Conservation (phyloP, 2,888 invertebrate genomes). For the Anthophora plumipes region DNA sequence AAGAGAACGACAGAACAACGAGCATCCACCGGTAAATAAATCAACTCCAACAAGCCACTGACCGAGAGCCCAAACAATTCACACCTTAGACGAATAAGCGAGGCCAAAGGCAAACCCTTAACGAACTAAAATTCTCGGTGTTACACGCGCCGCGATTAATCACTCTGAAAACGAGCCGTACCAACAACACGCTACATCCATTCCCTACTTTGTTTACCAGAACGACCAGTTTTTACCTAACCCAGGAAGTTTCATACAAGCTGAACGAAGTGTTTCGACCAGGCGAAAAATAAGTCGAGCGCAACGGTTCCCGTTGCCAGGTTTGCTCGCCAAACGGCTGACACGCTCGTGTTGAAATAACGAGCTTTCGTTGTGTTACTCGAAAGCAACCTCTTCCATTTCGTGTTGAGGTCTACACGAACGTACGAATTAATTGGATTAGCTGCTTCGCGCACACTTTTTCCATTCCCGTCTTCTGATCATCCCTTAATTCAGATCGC, state of each 20-base stretch:
- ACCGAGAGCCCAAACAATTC: constrained; percentile 4
- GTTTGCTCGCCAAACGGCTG: constrained; percentile 62
- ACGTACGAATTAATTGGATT: constrained; percentile 43
- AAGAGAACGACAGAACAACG: background rate
- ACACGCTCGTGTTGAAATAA: constrained; percentile 56
- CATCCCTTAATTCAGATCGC: constrained; percentile 21
- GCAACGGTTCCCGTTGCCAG: constrained; percentile 48
- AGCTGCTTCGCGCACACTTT: constrained; percentile 18
- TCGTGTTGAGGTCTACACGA: background rate
- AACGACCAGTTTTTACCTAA: constrained; percentile 20
- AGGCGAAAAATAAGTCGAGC: constrained; percentile 56
- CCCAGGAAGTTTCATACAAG: constrained; percentile 23
- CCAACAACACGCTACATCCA: background rate
- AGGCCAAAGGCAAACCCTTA: background rate
- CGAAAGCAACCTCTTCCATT: background rate
- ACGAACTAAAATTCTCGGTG: constrained; percentile 23
- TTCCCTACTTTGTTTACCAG: constrained; percentile 39
- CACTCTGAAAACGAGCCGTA: constrained; percentile 3
- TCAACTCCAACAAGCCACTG: constrained; percentile 1
- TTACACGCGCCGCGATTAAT: constrained; percentile 36
- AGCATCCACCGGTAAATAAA: background rate
- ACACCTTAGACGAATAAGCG: constrained; percentile 19
- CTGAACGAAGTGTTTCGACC: constrained; percentile 43
- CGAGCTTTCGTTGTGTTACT: constrained; percentile 33
- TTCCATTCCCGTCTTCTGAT: background rate